phyloP scores from a whole-genome alignment of 2,888 invertebrate genomes.

The Thymelicus acteon region DNA sequence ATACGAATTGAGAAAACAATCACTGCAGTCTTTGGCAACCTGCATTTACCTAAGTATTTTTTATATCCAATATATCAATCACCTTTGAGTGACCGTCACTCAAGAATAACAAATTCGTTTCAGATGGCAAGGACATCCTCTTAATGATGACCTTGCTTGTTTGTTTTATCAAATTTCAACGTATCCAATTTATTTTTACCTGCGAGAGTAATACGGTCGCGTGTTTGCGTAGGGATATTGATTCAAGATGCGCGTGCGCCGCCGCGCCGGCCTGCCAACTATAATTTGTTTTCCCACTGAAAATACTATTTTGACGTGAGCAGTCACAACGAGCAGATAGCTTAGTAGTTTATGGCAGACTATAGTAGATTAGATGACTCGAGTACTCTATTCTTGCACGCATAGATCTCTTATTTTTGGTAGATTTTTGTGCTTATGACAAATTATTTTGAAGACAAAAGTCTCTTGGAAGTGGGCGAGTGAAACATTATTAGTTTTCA shows the following conservation, averaged over 20 bases:
- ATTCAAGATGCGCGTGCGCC: slow-evolving; percentile 34
- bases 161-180: slow-evolving; percentile 37
- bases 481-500: no score
- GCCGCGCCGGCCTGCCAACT: slow-evolving; percentile 45
- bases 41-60: neutral
- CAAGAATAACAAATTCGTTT: slow-evolving; percentile 26
- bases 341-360: slow-evolving; percentile 5
- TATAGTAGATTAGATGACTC: no score
- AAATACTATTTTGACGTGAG: slow-evolving; percentile 48
- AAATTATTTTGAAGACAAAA: no score
- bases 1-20: neutral
- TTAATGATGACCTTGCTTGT: slow-evolving; percentile 36
- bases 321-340: slow-evolving; percentile 40
- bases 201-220: slow-evolving; percentile 30
- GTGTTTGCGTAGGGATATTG: slow-evolving; percentile 39
- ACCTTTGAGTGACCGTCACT: slow-evolving; percentile 10
- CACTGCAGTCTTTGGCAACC: slow-evolving; percentile 16
- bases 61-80: slow-evolving; percentile 9
- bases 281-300: slow-evolving; percentile 43
- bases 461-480: no score
- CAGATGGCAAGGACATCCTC: slow-evolving; percentile 28
- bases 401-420: no score
- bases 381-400: no score
- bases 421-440: no score
- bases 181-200: slow-evolving; percentile 37